Evolutionary conservation across 2,888 invertebrate species (phyloP).

Genomic region (Drosophila stalkeri): DNA sequence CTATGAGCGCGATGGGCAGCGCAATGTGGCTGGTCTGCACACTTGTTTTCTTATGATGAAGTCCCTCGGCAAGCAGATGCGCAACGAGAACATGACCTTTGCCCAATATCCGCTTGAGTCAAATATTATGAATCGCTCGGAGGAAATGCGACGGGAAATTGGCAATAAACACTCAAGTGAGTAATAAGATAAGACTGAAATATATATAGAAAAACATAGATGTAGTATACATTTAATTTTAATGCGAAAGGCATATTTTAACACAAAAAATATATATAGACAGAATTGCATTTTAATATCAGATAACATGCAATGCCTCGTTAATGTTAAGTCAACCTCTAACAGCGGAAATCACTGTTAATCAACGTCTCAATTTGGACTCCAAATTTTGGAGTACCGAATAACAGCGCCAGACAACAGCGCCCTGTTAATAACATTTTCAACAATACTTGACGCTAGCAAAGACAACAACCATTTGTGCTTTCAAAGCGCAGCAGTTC

Average conservation of each 20-base stretch:
- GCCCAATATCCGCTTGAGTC: slow-evolving; percentile 82
- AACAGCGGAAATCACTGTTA: background rate
- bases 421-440: slow-evolving; percentile 30
- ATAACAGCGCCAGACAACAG: background rate
- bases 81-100: slow-evolving; percentile 83
- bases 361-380: background rate
- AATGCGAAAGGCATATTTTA: background rate
- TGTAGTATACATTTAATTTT: too few species aligned
- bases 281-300: background rate
- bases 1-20: slow-evolving; percentile 91
- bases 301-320: background rate
- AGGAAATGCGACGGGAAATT: slow-evolving; percentile 88
- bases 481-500: slow-evolving; percentile 26
- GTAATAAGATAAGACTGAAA: slow-evolving; percentile 65
- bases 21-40: slow-evolving; percentile 88
- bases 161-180: slow-evolving; percentile 90
- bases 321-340: background rate
- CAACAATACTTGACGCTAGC: slow-evolving; percentile 43
- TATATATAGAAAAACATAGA: background rate
- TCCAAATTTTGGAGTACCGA: too few species aligned
- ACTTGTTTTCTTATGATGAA: slow-evolving; percentile 92
- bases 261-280: too few species aligned
- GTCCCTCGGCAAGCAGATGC: slow-evolving; percentile 88
- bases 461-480: slow-evolving; percentile 48
- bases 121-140: slow-evolving; percentile 87